Evolutionary conservation across 2,113 vertebrate genomes (phyloP).

Genomic region (Notiomystis cincta): DNA sequence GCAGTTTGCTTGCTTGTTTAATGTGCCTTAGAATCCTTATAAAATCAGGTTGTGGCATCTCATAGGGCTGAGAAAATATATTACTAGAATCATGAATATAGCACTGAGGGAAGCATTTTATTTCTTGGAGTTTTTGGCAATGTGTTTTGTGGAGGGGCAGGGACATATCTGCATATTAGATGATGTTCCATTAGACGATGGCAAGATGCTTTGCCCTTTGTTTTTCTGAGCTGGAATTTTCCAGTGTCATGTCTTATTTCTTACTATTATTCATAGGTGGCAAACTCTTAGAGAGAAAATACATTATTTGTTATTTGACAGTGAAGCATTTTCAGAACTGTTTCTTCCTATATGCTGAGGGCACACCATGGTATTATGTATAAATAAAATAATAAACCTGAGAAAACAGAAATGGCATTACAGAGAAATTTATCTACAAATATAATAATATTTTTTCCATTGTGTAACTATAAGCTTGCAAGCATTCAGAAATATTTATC

Average conservation of each 20-base stretch:
- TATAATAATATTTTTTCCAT: neutral
- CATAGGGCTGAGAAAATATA: neutral
- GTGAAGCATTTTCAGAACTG: neutral
- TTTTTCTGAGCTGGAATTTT: neutral
- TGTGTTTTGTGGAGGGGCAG: neutral
- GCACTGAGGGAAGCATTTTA: neutral
- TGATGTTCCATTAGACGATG: neutral
- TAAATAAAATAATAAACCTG: neutral
- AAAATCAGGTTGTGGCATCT: neutral
- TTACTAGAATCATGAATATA: neutral
- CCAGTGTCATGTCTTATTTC: neutral
- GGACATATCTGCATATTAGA: neutral
- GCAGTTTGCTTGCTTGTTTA: neutral
- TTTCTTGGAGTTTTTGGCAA: rapidly evolving
- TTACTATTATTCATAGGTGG: neutral
- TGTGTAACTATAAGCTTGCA: neutral
- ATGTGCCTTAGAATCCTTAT: neutral
- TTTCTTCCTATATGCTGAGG: neutral
- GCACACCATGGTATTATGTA: neutral
- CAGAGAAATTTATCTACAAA: neutral
- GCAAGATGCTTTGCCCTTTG: neutral
- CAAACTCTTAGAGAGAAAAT: neutral
- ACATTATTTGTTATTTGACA: neutral
- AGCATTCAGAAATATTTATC: neutral
- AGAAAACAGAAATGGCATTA: neutral